phyloP scores from a whole-genome alignment of 2,113 vertebrate species.

The Spea multiplicata region DNA sequence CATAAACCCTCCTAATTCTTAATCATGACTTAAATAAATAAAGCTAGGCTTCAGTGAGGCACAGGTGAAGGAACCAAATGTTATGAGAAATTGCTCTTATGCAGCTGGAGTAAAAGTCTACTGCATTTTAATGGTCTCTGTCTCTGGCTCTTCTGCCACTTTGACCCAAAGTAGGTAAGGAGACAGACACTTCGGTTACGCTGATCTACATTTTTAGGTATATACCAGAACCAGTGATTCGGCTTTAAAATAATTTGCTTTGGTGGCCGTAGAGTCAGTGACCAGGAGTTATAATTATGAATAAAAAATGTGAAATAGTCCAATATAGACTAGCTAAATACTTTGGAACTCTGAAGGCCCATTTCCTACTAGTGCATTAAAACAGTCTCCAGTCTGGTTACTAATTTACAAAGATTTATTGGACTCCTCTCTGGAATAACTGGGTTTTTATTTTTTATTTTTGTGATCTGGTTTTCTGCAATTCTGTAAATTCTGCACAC shows the following conservation, averaged over 20 bases:
- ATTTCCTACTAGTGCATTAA: not conserved
- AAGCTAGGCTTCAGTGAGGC: not conserved
- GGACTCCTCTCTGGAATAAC: not conserved
- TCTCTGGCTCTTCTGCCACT: not conserved
- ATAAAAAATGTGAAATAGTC: not conserved
- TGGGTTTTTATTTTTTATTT: not conserved
- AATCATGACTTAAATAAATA: not conserved
- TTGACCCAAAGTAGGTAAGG: not conserved
- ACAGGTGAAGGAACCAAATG: not conserved
- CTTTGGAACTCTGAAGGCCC: not conserved
- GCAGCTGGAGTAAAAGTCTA: not conserved
- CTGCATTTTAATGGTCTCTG: not conserved
- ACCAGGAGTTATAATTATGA: not conserved
- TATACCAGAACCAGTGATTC: not conserved
- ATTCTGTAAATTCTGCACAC: not conserved
- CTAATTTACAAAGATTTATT: not conserved
- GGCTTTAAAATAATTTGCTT: not conserved
- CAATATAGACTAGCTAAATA: not conserved
- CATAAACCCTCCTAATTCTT: not conserved
- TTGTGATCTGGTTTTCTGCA: too few relatives aligned
- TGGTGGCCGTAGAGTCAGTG: not conserved
- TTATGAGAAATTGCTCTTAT: not conserved
- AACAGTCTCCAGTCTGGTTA: not conserved
- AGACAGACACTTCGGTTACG: not conserved
- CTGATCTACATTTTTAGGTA: not conserved